These are phyloP conservation scores for Recurvirostra avosetta DNA, from an alignment of 2,113 vertebrate genomes.

Conservation along the genomic window DNA sequence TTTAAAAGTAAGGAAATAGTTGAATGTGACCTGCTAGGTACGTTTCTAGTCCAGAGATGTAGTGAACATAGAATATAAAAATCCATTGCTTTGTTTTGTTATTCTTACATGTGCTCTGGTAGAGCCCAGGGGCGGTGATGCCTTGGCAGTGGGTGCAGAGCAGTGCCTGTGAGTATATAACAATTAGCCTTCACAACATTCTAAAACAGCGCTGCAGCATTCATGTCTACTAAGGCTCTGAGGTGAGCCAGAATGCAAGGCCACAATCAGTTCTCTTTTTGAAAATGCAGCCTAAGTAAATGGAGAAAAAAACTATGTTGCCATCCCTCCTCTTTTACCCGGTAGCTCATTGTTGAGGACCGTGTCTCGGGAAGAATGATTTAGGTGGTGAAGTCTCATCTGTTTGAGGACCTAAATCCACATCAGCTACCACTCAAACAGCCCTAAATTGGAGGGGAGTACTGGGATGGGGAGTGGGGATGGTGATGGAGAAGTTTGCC, in stretches of 20 bases:
- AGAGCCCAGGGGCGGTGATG: neutral
- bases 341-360: neutral
- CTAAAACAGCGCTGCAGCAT: neutral
- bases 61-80: neutral
- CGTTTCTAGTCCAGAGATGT: neutral
- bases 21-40: neutral
- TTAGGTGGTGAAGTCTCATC: neutral
- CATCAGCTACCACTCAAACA: neutral
- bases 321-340: neutral
- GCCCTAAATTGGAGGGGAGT: neutral
- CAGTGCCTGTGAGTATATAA: neutral
- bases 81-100: neutral
- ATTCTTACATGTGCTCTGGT: rapidly evolving
- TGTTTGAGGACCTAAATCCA: neutral
- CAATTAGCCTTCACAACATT: neutral
- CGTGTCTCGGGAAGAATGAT: neutral
- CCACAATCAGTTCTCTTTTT: neutral
- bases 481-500: neutral
- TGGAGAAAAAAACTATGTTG: neutral
- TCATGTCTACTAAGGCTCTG: neutral
- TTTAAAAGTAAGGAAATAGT: neutral
- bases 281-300: neutral
- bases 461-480: neutral
- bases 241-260: neutral
- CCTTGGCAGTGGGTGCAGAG: neutral